Evolutionary conservation across 2,888 invertebrate species (phyloP).

Genomic region (Erynnis tages): DNA sequence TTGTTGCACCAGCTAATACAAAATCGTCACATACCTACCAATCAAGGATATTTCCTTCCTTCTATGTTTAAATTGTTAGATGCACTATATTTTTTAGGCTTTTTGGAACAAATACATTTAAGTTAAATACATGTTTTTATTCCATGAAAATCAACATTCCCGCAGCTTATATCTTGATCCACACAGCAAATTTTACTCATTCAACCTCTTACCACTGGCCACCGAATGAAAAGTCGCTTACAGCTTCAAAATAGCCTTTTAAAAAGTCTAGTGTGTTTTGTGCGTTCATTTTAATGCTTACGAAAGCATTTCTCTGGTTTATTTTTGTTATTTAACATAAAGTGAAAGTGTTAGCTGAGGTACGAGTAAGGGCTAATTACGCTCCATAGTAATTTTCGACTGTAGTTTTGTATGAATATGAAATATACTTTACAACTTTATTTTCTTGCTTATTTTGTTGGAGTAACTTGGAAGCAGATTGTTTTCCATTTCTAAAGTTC

Average conservation of each 20-base stretch:
- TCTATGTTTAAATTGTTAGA: too few species aligned
- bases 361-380: neutral
- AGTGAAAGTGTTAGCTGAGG: slow-evolving; percentile 6
- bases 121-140: neutral
- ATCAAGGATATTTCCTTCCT: too few species aligned
- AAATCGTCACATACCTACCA: too few species aligned
- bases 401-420: too few species aligned
- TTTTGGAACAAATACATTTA: neutral
- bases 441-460: too few species aligned
- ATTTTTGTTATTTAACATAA: slow-evolving; percentile 15
- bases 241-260: slow-evolving; percentile 61
- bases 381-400: too few species aligned
- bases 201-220: slow-evolving; percentile 69
- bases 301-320: slow-evolving; percentile 10
- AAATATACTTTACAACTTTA: too few species aligned
- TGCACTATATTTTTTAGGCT: neutral
- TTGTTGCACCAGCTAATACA: too few species aligned
- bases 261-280: slow-evolving; percentile 51
- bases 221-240: slow-evolving; percentile 71
- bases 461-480: too few species aligned
- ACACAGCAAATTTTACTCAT: slow-evolving; percentile 59
- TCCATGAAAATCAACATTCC: too few species aligned
- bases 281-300: slow-evolving; percentile 34
- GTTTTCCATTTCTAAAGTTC: too few species aligned
- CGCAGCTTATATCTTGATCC: slow-evolving; percentile 43